phyloP scores from a whole-genome alignment of 1,140 invertebrate genomes.

The Gonatopus flavifemur region DNA sequence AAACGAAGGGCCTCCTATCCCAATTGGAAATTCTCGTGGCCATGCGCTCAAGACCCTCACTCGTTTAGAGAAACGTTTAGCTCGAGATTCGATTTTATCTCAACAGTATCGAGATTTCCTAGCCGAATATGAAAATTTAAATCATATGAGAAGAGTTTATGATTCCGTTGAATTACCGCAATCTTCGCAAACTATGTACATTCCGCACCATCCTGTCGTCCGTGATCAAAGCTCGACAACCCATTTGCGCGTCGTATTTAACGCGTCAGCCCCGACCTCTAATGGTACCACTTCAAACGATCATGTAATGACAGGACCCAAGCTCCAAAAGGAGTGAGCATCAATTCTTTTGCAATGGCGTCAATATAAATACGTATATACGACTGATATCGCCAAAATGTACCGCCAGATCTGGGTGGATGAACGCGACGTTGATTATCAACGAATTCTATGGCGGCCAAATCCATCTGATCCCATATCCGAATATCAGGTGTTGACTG shows the following conservation, averaged over 20 bases:
- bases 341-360: not conserved
- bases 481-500: not conserved
- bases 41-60: not conserved
- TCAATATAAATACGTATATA: constrained; percentile 3
- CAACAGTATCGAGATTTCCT: not conserved
- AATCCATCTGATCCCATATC: not conserved
- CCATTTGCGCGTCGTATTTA: not conserved
- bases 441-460: constrained; percentile 5
- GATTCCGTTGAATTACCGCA: not conserved
- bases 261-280: not conserved
- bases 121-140: not conserved
- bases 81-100: not conserved
- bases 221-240: not conserved
- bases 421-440: not conserved
- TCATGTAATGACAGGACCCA: not conserved
- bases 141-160: not conserved
- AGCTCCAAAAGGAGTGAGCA: not conserved
- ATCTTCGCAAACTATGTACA: not conserved
- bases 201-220: not conserved
- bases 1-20: not conserved
- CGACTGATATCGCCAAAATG: constrained; percentile 20
- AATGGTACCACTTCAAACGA: not conserved
- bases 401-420: not conserved
- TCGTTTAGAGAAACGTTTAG: not conserved
- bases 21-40: not conserved